These are phyloP conservation scores for Upupa epops DNA, from an alignment of 2,113 vertebrate species.

Conservation along the genomic window DNA sequence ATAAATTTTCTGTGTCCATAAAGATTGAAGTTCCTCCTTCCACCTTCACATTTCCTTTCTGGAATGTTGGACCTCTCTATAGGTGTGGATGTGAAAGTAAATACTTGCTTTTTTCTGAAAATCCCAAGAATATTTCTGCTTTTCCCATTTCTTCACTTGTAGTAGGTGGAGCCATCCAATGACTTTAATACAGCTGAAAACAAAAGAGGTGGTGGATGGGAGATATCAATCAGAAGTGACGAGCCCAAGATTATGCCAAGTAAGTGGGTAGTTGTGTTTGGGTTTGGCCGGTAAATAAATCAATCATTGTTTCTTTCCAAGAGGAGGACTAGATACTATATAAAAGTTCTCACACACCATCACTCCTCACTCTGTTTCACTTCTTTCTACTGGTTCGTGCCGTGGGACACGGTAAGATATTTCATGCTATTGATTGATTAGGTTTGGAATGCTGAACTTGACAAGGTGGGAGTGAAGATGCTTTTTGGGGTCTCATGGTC, in stretches of 20 bases:
- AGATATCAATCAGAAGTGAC: constrained; percentile 26
- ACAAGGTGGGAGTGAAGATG: neutral
- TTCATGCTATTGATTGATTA: neutral
- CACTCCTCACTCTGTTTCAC: neutral
- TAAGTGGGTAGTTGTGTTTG: constrained; percentile 33
- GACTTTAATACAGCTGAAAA: neutral
- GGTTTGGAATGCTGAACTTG: neutral
- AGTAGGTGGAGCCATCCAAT: neutral
- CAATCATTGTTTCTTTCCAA: constrained; percentile 45
- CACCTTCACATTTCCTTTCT: rapidly evolving
- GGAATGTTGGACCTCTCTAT: neutral
- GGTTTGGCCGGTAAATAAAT: constrained; percentile 63
- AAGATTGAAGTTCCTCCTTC: neutral
- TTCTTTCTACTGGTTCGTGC: neutral
- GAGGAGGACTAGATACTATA: constrained; percentile 21
- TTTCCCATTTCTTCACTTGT: neutral
- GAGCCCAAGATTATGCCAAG: neutral
- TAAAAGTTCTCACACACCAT: constrained; percentile 13
- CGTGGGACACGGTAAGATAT: constrained; percentile 54
- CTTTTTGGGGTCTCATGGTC: neutral
- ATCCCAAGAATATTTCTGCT: rapidly evolving
- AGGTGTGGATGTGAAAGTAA: rapidly evolving
- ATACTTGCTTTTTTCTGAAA: rapidly evolving
- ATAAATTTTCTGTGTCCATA: neutral
- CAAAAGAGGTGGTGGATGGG: constrained; percentile 35